Base-by-base conservation (phyloP, 2,113 vertebrate genomes). In the Stercorarius parasiticus region DNA sequence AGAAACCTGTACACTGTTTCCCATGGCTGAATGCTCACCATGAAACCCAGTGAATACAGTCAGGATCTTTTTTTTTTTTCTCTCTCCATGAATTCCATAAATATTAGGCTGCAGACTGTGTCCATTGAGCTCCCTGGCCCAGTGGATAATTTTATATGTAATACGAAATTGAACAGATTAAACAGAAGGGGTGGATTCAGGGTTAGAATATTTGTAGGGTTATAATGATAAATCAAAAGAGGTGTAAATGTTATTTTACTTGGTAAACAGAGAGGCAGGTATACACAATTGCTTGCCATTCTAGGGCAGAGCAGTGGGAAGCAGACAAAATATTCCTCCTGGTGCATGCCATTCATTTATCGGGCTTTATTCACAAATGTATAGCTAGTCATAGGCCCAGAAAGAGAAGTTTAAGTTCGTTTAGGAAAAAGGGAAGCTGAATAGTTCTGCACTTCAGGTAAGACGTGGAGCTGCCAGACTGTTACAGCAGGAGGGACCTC, bases 11-110 rank as follows among this genome's bases (percentile, higher is more conserved):
- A 29, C 25, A 9, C 19, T 15, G 2, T 1, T 50, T 96, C 22
- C 13, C 0, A 0, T 42, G 26, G 13, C 8, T 76, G 42, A 76
- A 76, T 34, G 3, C 1, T 82, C 9, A 36, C 10, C 38, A 22
- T 91, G 40, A 64, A 80, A 76, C 9, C 18, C 38, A 22, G 18
- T 59, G 32, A 67, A 34, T 2, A 13, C 27, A 34, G 10, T 45
- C 17, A 45, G 45, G 42, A 7, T 21, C 4, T 52, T 43, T 65
- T 80, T 70, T n/a, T 9, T 50, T 83, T 71, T 32, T 29, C 27
- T 55, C 8, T 70, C 16, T 3, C 0, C n/a, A 70, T 13, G 15
- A 65, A 69, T 22, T 25, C 6, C 34, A 15, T 25, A 82, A 77
- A 40, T 45, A 71, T 17, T 77, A 66, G 6, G 7, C 7, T 73